Evolutionary conservation across 1,140 invertebrate species (phyloP).

Genomic region (Stratiolaelaps scimitus): DNA sequence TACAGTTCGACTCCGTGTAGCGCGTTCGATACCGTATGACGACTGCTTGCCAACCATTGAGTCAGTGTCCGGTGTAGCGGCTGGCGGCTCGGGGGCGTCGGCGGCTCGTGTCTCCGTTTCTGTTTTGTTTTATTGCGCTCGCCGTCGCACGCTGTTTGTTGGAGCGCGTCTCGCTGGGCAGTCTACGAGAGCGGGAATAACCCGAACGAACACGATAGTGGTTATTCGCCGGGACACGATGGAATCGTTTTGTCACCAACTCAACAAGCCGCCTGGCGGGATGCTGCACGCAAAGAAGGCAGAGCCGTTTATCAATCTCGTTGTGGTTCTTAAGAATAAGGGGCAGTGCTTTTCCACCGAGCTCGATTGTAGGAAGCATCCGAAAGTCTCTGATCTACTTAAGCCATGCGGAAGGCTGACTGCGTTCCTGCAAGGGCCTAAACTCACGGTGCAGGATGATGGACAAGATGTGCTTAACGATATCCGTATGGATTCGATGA

Average conservation of each 20-base stretch:
- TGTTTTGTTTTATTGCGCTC: too few species aligned
- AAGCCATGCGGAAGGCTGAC: not conserved
- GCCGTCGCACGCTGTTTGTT: too few species aligned
- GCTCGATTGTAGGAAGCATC: not conserved
- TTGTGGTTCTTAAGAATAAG: not conserved
- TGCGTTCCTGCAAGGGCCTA: not conserved
- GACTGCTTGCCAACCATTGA: too few species aligned
- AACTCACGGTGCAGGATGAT: not conserved
- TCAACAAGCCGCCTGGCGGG: not conserved
- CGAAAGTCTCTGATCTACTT: not conserved
- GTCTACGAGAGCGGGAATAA: too few species aligned
- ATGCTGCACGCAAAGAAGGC: not conserved
- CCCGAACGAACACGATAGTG: too few species aligned
- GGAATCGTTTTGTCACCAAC: slow-evolving; percentile 18
- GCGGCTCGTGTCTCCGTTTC: too few species aligned
- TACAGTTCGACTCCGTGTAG: too few species aligned
- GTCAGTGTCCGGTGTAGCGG: too few species aligned
- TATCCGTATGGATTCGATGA: not conserved
- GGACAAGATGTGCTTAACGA: not conserved
- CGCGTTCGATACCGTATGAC: too few species aligned
- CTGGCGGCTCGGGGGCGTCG: too few species aligned
- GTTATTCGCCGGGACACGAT: not conserved
- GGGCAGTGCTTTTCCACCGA: not conserved
- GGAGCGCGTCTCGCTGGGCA: too few species aligned
- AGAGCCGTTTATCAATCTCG: not conserved